A percentile compares a stretch with the other conserved stretches of the same genome.
These are phyloP conservation scores for Tangara arthus DNA, from an alignment of 2,797 vertebrate genomes.

Conservation along the genomic window DNA sequence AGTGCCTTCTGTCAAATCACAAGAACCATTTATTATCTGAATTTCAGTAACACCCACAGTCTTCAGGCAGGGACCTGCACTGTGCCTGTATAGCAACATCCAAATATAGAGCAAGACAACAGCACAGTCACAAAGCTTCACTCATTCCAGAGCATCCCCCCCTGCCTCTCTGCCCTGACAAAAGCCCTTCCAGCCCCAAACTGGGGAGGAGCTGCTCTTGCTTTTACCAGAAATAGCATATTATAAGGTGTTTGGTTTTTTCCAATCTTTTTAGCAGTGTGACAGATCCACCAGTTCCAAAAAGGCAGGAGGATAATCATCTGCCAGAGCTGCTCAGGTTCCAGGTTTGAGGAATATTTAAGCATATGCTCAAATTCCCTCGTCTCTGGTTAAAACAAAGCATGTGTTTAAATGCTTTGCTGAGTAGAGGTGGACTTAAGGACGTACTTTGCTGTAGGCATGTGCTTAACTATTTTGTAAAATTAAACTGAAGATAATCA, in stretches of 20 bases:
- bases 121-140: neutral
- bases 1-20: neutral
- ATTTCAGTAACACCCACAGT: constrained; percentile 21
- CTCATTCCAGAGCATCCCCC: neutral
- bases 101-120: neutral
- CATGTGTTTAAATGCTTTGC: neutral
- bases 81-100: neutral
- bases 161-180: neutral
- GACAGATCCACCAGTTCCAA: neutral
- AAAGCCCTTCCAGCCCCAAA: neutral
- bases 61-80: neutral
- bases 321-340: neutral
- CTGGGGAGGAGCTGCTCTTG: neutral
- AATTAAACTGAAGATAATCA: constrained; percentile 17
- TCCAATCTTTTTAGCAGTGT: neutral
- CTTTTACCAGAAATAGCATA: neutral
- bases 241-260: neutral
- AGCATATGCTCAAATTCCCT: neutral
- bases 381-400: neutral
- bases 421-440: constrained; percentile 39
- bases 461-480: constrained; percentile 2
- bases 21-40: neutral
- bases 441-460: neutral
- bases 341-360: neutral
- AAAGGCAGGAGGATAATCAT: neutral